A percentile compares a stretch with the other conserved stretches of the same genome.
These are phyloP conservation scores for Drosophila prosaltans DNA, from an alignment of 1,140 invertebrate species.

Conservation along the genomic window DNA sequence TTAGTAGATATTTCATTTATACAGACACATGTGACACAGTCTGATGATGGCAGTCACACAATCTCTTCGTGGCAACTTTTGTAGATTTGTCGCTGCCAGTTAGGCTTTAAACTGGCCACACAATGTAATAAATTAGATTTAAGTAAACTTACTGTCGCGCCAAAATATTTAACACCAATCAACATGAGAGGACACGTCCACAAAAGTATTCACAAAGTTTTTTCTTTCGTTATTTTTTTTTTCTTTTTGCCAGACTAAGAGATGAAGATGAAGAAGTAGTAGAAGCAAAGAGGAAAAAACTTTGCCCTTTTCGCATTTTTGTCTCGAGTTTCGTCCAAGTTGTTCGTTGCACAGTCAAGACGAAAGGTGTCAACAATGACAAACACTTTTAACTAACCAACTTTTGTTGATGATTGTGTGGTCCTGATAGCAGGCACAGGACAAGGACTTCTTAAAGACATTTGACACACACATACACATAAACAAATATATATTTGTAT, in stretches of 20 bases:
- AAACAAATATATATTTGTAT: slow-evolving; percentile 14
- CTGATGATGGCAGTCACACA: slow-evolving; percentile 33
- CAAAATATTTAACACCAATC: slow-evolving; percentile 79
- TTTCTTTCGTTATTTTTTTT: not conserved
- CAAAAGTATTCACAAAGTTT: slow-evolving; percentile 11
- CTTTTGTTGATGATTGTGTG: slow-evolving; percentile 64
- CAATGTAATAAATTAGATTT: slow-evolving; percentile 77
- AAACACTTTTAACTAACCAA: slow-evolving; percentile 82
- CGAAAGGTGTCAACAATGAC: slow-evolving; percentile 80
- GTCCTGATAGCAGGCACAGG: slow-evolving; percentile 29
- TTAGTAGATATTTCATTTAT: not conserved
- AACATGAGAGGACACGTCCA: slow-evolving; percentile 44
- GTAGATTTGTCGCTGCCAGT: slow-evolving; percentile 32
- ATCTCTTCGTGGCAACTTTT: slow-evolving; percentile 46
- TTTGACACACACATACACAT: slow-evolving; percentile 38
- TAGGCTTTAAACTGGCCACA: slow-evolving; percentile 64
- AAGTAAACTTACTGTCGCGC: slow-evolving; percentile 60
- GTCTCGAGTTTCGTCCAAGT: slow-evolving; percentile 46
- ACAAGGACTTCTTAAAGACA: slow-evolving; percentile 52
- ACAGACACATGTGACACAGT: not conserved
- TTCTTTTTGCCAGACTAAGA: not conserved
- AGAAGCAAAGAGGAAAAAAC: slow-evolving; percentile 45
- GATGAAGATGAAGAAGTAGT: slow-evolving; percentile 15
- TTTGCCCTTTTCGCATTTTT: slow-evolving; percentile 59
- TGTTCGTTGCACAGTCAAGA: slow-evolving; percentile 44